Conservation (phyloP, 2,113 vertebrate genomes). For the Grus americana region DNA sequence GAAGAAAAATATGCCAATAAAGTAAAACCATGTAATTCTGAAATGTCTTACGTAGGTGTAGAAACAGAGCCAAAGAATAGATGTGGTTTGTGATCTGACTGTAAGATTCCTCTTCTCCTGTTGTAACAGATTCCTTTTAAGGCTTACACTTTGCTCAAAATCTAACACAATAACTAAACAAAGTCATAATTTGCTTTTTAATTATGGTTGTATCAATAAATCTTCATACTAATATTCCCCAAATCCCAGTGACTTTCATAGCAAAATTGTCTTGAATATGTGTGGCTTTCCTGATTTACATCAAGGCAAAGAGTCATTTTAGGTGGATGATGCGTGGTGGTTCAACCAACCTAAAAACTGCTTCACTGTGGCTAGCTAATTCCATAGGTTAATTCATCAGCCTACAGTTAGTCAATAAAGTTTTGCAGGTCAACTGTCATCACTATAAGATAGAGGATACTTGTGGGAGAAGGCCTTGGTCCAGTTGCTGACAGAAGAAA, state of each 20-base stretch:
- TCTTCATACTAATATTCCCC: not conserved
- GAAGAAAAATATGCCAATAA: not conserved
- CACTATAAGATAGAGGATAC: not conserved
- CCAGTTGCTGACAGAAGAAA: not conserved
- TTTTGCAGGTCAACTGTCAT: not conserved
- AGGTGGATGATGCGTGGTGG: not conserved
- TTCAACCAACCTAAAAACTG: not conserved
- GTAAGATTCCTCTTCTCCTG: not conserved
- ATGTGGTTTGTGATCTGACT: not conserved
- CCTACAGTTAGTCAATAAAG: not conserved
- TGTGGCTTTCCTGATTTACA: not conserved
- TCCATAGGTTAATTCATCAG: not conserved
- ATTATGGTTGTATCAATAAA: not conserved
- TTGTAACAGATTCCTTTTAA: not conserved
- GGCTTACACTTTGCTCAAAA: not conserved
- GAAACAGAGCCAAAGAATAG: not conserved
- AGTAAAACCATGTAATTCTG: not conserved
- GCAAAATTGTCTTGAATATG: not conserved
- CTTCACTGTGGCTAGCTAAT: not conserved
- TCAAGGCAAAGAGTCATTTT: not conserved
- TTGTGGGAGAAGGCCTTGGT: not conserved
- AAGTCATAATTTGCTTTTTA: not conserved
- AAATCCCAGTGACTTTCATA: not conserved
- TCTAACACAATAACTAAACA: not conserved
- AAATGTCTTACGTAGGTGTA: not conserved